phyloP scores from a whole-genome alignment of 2,888 invertebrate genomes.

The Trissolcus brochymenae region DNA sequence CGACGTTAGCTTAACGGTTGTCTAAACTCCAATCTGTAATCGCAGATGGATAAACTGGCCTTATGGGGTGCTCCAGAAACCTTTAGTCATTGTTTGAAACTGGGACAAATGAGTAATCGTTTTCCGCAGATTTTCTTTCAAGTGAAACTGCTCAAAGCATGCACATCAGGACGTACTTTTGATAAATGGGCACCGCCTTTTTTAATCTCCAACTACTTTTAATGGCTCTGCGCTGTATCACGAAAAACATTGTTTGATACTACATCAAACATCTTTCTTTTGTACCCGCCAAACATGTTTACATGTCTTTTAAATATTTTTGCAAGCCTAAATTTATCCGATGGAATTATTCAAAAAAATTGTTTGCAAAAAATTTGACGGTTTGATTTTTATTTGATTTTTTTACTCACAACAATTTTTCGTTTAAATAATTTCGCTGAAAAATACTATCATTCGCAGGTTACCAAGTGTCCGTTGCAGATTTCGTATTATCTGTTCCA shows the following conservation, averaged over 20 bases:
- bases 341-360: background rate
- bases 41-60: slow-evolving; percentile 53
- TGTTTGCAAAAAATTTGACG: background rate
- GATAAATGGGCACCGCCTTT: slow-evolving; percentile 53
- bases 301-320: slow-evolving; percentile 1
- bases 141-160: slow-evolving; percentile 59
- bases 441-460: too few relatives aligned
- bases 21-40: slow-evolving; percentile 55
- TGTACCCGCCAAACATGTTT: slow-evolving; percentile 1
- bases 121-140: slow-evolving; percentile 70
- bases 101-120: slow-evolving; percentile 66
- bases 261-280: slow-evolving; percentile 35
- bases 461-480: slow-evolving; percentile 2
- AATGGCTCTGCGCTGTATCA: slow-evolving; percentile 37
- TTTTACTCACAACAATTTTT: too few relatives aligned
- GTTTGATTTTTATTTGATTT: too few relatives aligned
- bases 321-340: background rate
- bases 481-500: slow-evolving; percentile 33
- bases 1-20: slow-evolving; percentile 38
- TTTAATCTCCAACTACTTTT: slow-evolving; percentile 53
- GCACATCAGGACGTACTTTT: slow-evolving; percentile 54
- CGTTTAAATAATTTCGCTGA: too few relatives aligned
- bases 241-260: slow-evolving; percentile 37
- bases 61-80: slow-evolving; percentile 59
- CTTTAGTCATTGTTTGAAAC: slow-evolving; percentile 63